Evolutionary conservation across 2,888 invertebrate genomes (phyloP).

Genomic region (Aromia moschata): DNA sequence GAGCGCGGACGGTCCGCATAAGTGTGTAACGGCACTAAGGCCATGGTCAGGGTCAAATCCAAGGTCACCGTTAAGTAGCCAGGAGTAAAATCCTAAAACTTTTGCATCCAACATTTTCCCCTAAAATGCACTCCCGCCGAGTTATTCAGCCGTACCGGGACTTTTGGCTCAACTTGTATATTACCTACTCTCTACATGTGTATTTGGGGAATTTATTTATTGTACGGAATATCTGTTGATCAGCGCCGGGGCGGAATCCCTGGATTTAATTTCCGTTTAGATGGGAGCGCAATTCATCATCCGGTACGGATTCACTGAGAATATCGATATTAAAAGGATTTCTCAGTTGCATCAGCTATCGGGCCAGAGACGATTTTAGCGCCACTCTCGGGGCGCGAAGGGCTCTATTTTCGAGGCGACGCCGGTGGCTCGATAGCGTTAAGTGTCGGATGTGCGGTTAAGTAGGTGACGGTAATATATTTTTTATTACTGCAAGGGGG

Average conservation of each 20-base stretch:
- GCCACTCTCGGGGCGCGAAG: constrained; percentile 10
- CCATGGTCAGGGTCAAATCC: too few relatives aligned
- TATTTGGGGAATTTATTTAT: constrained; percentile 29
- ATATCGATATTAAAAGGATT: constrained; percentile 34
- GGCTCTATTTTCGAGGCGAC: constrained; percentile 14
- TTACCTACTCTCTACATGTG: constrained; percentile 8
- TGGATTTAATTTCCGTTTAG: constrained; percentile 35
- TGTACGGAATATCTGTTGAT: constrained; percentile 29
- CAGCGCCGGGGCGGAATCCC: constrained; percentile 24
- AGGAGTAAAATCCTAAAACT: too few relatives aligned
- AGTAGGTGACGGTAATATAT: constrained; percentile 4
- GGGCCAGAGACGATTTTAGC: constrained; percentile 11
- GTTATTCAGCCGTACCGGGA: too few relatives aligned
- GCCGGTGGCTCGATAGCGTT: constrained; percentile 15
- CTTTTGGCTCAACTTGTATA: too few relatives aligned
- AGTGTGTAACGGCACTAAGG: too few relatives aligned
- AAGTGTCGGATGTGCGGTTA: constrained; percentile 17
- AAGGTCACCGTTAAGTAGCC: too few relatives aligned
- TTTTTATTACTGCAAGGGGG: constrained; percentile 7
- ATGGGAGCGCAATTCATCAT: constrained; percentile 35
- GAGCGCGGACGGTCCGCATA: too few relatives aligned
- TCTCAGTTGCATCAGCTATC: constrained; percentile 27
- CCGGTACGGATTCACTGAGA: constrained; percentile 29
- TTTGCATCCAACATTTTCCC: too few relatives aligned
- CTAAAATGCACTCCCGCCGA: too few relatives aligned